phyloP scores from a whole-genome alignment of 2,888 invertebrate species.

The Pammene aurita region DNA sequence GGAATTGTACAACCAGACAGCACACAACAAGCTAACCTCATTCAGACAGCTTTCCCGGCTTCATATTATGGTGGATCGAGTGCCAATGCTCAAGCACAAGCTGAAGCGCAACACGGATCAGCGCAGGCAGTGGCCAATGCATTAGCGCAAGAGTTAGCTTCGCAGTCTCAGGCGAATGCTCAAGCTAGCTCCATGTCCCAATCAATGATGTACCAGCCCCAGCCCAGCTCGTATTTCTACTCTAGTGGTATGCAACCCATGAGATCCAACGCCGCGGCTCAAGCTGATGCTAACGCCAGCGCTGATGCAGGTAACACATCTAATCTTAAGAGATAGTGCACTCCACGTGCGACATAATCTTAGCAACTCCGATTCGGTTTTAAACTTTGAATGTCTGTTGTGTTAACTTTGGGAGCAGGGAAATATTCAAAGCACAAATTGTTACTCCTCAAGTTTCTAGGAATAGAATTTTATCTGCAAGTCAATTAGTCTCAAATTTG shows the following conservation, averaged over 20 bases:
- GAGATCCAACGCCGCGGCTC: neutral
- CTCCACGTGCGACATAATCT: too few species aligned
- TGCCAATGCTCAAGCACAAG: constrained; percentile 34
- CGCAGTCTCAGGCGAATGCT: constrained; percentile 38
- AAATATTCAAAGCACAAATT: too few species aligned
- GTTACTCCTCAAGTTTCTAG: too few species aligned
- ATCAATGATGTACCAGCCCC: neutral
- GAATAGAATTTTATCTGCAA: too few species aligned
- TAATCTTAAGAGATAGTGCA: neutral
- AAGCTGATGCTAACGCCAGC: constrained; percentile 10
- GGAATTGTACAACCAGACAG: neutral
- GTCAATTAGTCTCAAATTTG: too few species aligned
- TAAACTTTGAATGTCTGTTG: too few species aligned
- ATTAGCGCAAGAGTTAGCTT: constrained; percentile 14
- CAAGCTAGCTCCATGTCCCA: constrained; percentile 30
- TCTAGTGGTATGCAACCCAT: neutral
- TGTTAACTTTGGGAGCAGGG: too few species aligned
- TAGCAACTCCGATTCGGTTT: too few species aligned
- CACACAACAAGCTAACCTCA: neutral
- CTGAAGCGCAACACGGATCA: constrained; percentile 29
- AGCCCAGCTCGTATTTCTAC: neutral
- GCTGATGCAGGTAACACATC: constrained; percentile 6
- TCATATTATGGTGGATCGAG: neutral
- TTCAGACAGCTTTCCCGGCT: neutral
- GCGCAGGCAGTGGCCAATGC: constrained; percentile 24